Conservation (phyloP, 2,113 vertebrate genomes). For the Ammospiza caudacuta region DNA sequence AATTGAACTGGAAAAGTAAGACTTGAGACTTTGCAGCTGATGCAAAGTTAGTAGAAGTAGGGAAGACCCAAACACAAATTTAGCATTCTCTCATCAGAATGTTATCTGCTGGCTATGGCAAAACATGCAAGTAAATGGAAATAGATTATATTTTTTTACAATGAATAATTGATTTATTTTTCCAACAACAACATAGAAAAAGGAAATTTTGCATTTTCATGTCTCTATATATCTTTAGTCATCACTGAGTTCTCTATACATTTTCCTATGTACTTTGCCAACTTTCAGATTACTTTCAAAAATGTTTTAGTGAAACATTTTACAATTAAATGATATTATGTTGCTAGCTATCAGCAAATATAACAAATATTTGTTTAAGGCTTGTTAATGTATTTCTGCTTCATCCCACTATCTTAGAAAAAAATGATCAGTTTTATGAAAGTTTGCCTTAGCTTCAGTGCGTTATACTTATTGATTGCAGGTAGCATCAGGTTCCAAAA, state of each 20-base stretch:
- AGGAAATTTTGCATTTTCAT: not conserved
- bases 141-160: not conserved
- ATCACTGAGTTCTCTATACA: not conserved
- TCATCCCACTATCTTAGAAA: not conserved
- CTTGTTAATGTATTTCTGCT: not conserved
- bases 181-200: not conserved
- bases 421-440: not conserved
- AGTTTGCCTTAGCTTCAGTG: not conserved
- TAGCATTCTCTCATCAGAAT: not conserved
- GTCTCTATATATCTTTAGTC: not conserved
- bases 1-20: not conserved
- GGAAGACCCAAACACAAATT: not conserved
- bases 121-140: not conserved
- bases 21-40: not conserved
- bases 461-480: not conserved
- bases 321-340: not conserved
- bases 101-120: not conserved
- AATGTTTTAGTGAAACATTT: not conserved
- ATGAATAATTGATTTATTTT: not conserved
- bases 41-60: not conserved
- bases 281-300: not conserved
- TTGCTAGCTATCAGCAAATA: not conserved
- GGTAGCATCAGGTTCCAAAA: not conserved
- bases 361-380: not conserved
- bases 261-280: not conserved